phyloP scores from a whole-genome alignment of 2,797 vertebrate genomes.

The Meda fulgida region DNA sequence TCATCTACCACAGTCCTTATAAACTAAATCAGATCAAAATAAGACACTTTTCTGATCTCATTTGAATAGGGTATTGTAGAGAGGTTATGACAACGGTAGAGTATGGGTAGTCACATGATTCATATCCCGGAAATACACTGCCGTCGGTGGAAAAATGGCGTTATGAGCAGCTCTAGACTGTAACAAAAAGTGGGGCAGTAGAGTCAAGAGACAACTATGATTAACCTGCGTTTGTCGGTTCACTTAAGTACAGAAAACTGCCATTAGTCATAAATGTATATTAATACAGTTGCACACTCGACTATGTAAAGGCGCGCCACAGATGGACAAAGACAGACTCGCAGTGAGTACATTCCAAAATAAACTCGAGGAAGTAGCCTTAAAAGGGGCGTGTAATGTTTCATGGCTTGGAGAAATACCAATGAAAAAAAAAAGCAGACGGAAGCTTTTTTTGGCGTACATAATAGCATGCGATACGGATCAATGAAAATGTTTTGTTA shows the following conservation, averaged over 20 bases:
- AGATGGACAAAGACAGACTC: constrained; percentile 81
- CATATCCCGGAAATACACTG: constrained; percentile 70
- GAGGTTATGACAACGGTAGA: not conserved
- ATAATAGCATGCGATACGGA: not conserved
- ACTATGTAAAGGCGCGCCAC: constrained; percentile 17
- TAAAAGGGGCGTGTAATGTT: constrained; percentile 5
- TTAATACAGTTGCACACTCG: constrained; percentile 21
- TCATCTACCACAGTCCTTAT: not conserved
- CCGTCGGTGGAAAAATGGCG: constrained; percentile 47
- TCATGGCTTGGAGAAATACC: not conserved
- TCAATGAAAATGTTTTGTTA: constrained; percentile 25
- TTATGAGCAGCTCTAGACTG: constrained; percentile 46
- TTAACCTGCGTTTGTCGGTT: not conserved
- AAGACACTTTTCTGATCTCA: not conserved
- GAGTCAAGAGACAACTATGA: not conserved
- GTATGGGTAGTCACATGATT: constrained; percentile 63
- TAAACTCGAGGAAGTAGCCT: constrained; percentile 6
- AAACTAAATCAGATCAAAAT: not conserved
- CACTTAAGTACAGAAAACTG: not conserved
- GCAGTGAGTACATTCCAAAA: constrained; percentile 71
- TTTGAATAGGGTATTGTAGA: not conserved
- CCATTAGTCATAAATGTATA: not conserved
- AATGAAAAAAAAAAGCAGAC: not conserved
- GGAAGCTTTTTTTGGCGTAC: not conserved
- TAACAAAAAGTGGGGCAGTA: constrained; percentile 24